These are phyloP conservation scores for Empis stercorea DNA, from an alignment of 2,888 invertebrate genomes.

Conservation along the genomic window DNA sequence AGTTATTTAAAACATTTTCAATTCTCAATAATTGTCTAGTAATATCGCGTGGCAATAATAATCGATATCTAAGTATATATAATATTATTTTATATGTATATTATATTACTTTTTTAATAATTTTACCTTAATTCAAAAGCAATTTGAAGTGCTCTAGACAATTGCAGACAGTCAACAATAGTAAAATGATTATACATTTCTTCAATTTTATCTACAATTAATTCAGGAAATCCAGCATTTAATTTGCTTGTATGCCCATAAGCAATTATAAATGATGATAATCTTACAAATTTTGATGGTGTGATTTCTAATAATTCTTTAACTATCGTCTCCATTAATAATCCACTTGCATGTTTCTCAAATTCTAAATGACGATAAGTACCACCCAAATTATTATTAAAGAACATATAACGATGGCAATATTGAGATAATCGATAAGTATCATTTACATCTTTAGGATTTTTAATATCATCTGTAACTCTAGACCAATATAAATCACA, in stretches of 20 bases:
- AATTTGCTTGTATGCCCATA: constrained; percentile 32
- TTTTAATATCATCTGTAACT: constrained; percentile 28
- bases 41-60: constrained; percentile 19
- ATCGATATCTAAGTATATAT: constrained; percentile 20
- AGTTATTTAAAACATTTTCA: constrained; percentile 27
- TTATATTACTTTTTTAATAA: background rate
- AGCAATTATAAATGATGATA: constrained; percentile 36
- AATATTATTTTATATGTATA: background rate
- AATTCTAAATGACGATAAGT: constrained; percentile 38
- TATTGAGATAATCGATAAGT: constrained; percentile 30
- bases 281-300: constrained; percentile 33
- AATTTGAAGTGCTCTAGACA: constrained; percentile 37
- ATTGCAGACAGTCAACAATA: constrained; percentile 31
- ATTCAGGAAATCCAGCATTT: constrained; percentile 29
- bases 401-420: constrained; percentile 41
- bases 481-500: constrained; percentile 39
- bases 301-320: constrained; percentile 27
- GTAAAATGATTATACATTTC: constrained; percentile 34
- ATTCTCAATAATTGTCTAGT: constrained; percentile 24
- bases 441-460: constrained; percentile 18
- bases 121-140: constrained; percentile 26
- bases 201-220: constrained; percentile 31
- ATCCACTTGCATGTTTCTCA: constrained; percentile 34
- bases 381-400: constrained; percentile 40
- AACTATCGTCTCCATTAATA: constrained; percentile 31